Conservation (phyloP, 2,797 vertebrate species). For the Potorous gilbertii region DNA sequence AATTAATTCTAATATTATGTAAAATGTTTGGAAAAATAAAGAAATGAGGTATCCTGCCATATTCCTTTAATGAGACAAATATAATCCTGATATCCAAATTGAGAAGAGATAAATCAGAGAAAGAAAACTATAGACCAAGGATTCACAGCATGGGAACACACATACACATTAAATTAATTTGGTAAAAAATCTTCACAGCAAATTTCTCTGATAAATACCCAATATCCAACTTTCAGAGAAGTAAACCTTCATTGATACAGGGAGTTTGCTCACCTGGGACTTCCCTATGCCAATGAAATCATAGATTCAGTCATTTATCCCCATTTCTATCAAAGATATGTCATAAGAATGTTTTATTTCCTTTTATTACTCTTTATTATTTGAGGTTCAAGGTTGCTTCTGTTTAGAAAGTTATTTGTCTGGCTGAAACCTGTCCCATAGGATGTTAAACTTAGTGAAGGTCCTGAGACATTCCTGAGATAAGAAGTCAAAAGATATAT, state of each 20-base stretch:
- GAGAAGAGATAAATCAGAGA: not conserved
- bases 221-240: too few relatives aligned
- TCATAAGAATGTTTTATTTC: not conserved
- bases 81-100: not conserved
- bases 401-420: not conserved
- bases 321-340: not conserved
- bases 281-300: not conserved
- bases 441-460: too few relatives aligned
- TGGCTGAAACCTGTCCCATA: not conserved
- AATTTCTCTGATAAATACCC: too few relatives aligned
- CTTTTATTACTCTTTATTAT: not conserved
- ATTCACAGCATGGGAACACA: not conserved
- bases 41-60: not conserved
- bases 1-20: not conserved
- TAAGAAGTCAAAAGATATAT: not conserved
- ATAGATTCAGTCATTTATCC: not conserved
- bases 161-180: not conserved
- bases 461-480: not conserved
- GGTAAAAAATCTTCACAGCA: not conserved
- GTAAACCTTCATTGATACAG: not conserved
- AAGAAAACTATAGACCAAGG: not conserved
- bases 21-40: not conserved
- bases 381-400: not conserved
- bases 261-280: not conserved
- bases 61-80: not conserved